Conservation (phyloP, 2,888 invertebrate species). For the Drosophila vallismaia region DNA sequence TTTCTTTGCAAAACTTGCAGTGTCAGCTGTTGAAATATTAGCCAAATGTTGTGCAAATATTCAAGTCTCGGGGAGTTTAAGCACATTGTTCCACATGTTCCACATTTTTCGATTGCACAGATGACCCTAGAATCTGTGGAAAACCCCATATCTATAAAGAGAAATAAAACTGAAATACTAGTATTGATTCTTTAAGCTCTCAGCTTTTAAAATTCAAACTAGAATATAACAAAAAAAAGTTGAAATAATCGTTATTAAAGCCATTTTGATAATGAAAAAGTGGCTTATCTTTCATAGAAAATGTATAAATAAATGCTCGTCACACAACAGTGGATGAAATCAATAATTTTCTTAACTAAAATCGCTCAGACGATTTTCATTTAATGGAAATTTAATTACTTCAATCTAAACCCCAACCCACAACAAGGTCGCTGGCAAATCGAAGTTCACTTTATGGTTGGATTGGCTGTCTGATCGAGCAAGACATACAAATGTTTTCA, state of each 20-base stretch:
- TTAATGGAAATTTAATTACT: constrained; percentile 32
- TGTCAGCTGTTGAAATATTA: constrained; percentile 26
- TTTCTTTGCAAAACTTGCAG: constrained; percentile 1
- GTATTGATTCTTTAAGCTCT: too few species aligned
- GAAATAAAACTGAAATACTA: too few species aligned
- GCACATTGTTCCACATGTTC: constrained; percentile 8
- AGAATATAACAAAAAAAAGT: too few species aligned
- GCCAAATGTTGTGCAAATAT: constrained; percentile 18
- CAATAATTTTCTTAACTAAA: constrained; percentile 18
- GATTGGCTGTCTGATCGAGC: constrained; percentile 6
- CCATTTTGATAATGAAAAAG: constrained; percentile 31
- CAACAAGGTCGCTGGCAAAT: constrained; percentile 29
- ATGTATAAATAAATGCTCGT: constrained; percentile 24
- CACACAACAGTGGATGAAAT: constrained; percentile 12
- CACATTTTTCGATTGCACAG: background rate
- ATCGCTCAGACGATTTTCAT: constrained; percentile 22
- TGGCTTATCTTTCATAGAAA: constrained; percentile 42
- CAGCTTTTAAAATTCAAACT: too few species aligned
- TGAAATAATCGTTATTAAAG: constrained; percentile 14
- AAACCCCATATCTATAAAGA: background rate
- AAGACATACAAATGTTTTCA: constrained; percentile 58
- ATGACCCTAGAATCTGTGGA: background rate
- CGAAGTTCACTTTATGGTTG: constrained; percentile 27
- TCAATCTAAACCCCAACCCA: background rate
- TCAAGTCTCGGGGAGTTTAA: background rate